Percentiles rank a stretch among this genome's conserved stretches.
Conservation (phyloP, 2,113 vertebrate species). For the Astur gentilis region DNA sequence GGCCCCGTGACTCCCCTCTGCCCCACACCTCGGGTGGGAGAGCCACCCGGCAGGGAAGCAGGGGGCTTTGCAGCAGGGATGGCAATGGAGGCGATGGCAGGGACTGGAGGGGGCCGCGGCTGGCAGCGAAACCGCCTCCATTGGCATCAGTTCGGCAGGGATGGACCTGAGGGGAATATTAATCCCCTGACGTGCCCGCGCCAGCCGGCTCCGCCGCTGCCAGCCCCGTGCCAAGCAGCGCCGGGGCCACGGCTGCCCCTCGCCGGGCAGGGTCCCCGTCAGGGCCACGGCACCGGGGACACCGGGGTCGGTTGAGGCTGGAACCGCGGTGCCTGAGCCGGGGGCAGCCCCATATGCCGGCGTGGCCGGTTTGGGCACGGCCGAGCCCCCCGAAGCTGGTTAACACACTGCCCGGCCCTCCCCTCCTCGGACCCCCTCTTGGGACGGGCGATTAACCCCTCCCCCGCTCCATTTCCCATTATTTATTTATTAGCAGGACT, state of each 20-base stretch:
- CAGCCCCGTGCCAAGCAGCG: background rate
- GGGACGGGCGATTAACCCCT: background rate
- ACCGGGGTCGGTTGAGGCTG: background rate
- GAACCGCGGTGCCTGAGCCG: background rate
- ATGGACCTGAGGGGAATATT: constrained; percentile 1
- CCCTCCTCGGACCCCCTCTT: background rate
- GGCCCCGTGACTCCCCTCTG: rapidly evolving
- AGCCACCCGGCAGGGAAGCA: background rate
- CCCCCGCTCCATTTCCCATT: constrained; percentile 48
- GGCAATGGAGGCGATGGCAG: too few relatives aligned
- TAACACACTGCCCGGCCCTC: background rate
- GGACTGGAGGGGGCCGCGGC: too few relatives aligned
- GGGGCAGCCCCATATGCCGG: background rate
- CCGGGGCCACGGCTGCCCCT: background rate
- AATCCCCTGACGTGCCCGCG: background rate
- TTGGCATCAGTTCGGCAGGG: background rate
- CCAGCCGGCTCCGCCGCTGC: background rate
- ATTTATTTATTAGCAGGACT: constrained; percentile 76
- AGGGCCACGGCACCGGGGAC: background rate
- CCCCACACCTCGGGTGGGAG: background rate
- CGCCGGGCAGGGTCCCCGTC: background rate
- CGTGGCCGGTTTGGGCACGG: background rate
- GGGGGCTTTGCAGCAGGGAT: background rate
- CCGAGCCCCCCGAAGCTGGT: background rate
- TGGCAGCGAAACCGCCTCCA: background rate